A percentile compares a stretch with the other conserved stretches of the same genome.
phyloP scores from a whole-genome alignment of 2,113 vertebrate genomes.

The Gadus macrocephalus region DNA sequence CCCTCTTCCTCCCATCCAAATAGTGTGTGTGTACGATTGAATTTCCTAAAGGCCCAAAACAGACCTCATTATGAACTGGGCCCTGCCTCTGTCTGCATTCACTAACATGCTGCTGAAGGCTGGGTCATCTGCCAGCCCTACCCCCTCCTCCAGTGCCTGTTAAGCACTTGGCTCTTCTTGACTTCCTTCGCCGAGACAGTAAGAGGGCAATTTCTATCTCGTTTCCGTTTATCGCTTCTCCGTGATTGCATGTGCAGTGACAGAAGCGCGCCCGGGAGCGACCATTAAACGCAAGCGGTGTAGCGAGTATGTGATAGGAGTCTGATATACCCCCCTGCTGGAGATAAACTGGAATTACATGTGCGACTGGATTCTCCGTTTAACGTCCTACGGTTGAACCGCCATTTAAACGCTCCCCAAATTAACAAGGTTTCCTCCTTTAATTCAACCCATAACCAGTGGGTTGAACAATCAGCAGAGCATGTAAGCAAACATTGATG shows the following conservation, averaged over 20 bases:
- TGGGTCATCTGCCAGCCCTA: background rate
- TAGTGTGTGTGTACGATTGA: background rate
- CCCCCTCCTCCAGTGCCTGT: background rate
- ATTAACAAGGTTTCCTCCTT: background rate
- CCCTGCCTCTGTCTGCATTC: background rate
- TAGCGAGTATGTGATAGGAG: background rate
- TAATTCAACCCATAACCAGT: no score
- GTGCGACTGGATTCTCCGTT: constrained; percentile 19
- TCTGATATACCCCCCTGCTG: constrained; percentile 59
- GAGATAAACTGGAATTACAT: constrained; percentile 51
- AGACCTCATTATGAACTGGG: background rate
- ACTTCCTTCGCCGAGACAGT: background rate
- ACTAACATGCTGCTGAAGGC: background rate
- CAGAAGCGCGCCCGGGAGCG: constrained; percentile 38
- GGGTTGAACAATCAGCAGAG: no score
- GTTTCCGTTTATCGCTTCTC: constrained; percentile 40
- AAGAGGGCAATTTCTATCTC: constrained; percentile 38
- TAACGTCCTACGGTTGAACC: background rate
- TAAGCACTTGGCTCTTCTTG: constrained; percentile 12
- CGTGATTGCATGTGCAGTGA: constrained; percentile 48
- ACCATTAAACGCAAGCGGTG: constrained; percentile 28
- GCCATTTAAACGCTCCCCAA: background rate
- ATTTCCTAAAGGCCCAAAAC: background rate
- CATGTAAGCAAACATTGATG: no score
- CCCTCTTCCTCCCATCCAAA: no score